phyloP scores from a whole-genome alignment of 2,113 vertebrate genomes.

The Carlito syrichta region DNA sequence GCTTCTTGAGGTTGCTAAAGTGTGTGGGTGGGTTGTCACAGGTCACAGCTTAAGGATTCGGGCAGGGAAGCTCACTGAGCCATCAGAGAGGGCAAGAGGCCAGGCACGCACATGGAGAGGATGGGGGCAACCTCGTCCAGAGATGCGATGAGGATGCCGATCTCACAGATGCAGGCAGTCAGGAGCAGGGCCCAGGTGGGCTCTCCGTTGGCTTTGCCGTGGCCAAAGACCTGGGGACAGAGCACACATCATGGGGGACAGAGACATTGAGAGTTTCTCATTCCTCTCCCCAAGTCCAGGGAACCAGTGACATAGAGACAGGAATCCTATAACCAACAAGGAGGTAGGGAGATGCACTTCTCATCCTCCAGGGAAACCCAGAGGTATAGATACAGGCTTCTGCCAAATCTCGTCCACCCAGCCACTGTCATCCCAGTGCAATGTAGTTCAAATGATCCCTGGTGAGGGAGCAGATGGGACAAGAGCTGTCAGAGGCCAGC shows the following conservation, averaged over 20 bases:
- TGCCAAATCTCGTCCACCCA: background rate
- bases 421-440: background rate
- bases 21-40: background rate
- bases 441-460: background rate
- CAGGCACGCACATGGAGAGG: constrained; percentile 90
- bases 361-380: background rate
- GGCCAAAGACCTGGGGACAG: constrained; percentile 92
- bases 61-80: background rate
- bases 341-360: background rate
- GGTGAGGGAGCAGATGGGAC: background rate
- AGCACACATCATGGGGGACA: background rate
- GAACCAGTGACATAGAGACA: background rate
- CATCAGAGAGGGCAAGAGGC: background rate
- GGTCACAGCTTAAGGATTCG: background rate
- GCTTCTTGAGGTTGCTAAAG: background rate
- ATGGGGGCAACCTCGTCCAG: constrained; percentile 97
- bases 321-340: background rate
- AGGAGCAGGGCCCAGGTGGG: constrained; percentile 98
- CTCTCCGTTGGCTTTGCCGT: constrained; percentile 97
- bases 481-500: background rate
- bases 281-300: background rate
- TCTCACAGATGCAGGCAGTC: constrained; percentile 97
- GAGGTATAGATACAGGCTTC: background rate
- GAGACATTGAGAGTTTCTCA: background rate
- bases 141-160: constrained; percentile 97